These are phyloP conservation scores for Streblospio benedicti DNA, from an alignment of 1,140 invertebrate species.

Conservation along the genomic window DNA sequence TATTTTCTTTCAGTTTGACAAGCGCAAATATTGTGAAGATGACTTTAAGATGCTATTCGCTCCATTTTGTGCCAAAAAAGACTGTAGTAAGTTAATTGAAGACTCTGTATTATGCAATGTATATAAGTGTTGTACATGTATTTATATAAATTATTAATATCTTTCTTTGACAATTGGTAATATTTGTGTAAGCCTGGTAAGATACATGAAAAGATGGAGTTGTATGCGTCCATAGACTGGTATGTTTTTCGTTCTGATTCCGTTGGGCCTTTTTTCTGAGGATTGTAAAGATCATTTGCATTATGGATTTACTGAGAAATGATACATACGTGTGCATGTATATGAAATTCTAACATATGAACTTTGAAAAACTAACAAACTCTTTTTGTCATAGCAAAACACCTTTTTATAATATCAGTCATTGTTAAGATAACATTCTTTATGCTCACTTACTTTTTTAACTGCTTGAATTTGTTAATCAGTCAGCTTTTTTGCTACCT, in stretches of 20 bases:
- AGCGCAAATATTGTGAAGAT: conserved; percentile 97
- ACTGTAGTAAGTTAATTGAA: conserved; percentile 68
- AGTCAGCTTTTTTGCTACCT: too few relatives aligned
- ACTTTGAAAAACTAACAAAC: background rate
- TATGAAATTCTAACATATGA: too few relatives aligned
- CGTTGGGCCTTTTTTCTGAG: too few relatives aligned
- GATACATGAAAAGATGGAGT: too few relatives aligned
- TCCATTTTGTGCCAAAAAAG: conserved; percentile 93
- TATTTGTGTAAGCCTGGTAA: too few relatives aligned
- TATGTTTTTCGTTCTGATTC: too few relatives aligned
- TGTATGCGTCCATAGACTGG: too few relatives aligned
- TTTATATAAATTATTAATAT: conserved; percentile 8
- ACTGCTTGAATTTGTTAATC: conserved; percentile 7
- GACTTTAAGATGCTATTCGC: conserved; percentile 98
- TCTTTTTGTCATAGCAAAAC: background rate
- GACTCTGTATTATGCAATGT: conserved; percentile 10
- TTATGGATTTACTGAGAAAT: too few relatives aligned
- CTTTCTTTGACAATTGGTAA: too few relatives aligned
- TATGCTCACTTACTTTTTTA: conserved; percentile 6
- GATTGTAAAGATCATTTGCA: too few relatives aligned
- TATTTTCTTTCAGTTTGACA: conserved; percentile 74
- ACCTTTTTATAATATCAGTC: conserved; percentile 6
- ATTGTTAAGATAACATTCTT: too few relatives aligned
- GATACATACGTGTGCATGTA: too few relatives aligned
- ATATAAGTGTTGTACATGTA: background rate